These are phyloP conservation scores for Xiphias gladius DNA, from an alignment of 2,113 vertebrate species.

Conservation along the genomic window DNA sequence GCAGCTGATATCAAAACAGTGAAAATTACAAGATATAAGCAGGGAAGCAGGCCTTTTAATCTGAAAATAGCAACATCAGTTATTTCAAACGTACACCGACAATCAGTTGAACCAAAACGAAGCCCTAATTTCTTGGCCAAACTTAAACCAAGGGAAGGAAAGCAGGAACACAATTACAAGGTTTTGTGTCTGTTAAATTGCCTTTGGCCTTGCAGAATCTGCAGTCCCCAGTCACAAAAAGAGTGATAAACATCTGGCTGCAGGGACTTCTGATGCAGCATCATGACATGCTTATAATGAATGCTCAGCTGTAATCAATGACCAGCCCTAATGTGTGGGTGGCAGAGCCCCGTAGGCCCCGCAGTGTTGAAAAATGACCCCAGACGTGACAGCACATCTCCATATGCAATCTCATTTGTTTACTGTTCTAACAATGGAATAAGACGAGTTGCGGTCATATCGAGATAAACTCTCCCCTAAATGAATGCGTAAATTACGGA, in stretches of 20 bases:
- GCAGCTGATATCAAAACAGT: not conserved
- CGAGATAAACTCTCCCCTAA: slow-evolving; percentile 44
- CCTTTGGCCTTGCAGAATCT: not conserved
- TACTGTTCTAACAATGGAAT: slow-evolving; percentile 43
- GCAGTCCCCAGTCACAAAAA: slow-evolving; percentile 10
- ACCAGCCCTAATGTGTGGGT: slow-evolving; percentile 36
- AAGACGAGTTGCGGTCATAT: slow-evolving; percentile 17
- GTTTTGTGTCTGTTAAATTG: slow-evolving; percentile 8
- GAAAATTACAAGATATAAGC: not conserved
- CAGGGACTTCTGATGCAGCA: slow-evolving; percentile 35
- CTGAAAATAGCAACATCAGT: not conserved
- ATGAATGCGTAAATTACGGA: slow-evolving; percentile 59
- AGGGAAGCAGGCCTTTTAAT: not conserved
- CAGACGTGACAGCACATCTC: slow-evolving; percentile 40
- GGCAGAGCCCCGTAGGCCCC: slow-evolving; percentile 30
- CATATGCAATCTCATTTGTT: slow-evolving; percentile 59
- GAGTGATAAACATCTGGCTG: slow-evolving; percentile 62
- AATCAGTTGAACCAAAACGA: not conserved
- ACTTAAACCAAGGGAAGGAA: not conserved
- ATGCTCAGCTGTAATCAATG: slow-evolving; percentile 67
- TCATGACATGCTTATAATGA: slow-evolving; percentile 59
- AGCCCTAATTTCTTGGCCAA: not conserved
- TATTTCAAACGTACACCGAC: not conserved
- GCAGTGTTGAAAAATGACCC: slow-evolving; percentile 54
- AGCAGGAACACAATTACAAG: not conserved